Base-by-base conservation (phyloP, 2,888 invertebrate species). In the Antheraea yamamai region DNA sequence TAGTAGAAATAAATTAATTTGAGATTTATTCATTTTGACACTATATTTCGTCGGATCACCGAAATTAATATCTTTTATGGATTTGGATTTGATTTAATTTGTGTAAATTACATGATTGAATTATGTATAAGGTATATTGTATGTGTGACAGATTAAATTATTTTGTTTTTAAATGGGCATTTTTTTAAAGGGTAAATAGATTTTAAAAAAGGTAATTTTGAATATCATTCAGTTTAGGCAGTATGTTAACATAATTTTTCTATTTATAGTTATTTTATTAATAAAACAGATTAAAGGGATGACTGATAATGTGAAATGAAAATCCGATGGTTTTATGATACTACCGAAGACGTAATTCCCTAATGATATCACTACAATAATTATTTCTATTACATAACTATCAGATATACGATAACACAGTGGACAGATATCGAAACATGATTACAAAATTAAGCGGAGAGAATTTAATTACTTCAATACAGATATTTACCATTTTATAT, bases 341-440 rank as follows among this genome's bases (percentile, higher is more conserved):
- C 87, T 90, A 90, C 80, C 82, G 84, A 89, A 83, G 88, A 73
- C 70, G 73, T 75, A 75, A 86, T 86, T 82, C 80, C 79, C 89
- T 92, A 91, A 91, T 89, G 91, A 92, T 92, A 91, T 91, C 87
- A 91, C 87, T 89, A 90, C 88, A 89, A 85, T 84, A 82, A 86
- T 80, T 79, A 83, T 86, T 85, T 85, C 83, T 74, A 77, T 81
- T 81, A 84, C 80, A 82, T 78, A 84, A 83, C 84, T 87, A 84
- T 26, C 79, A 83, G 81, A 82, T 82, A 81, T 79, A 82, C 85
- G 88, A 88, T 88, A 88, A 87, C 85, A 89, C 86, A 91, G 88
- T 93, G 93, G 94, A 94, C 93, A 94, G 93, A 93, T 88, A 89
- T 88, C 87, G 84, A 88, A 87, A 90, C 86, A 89, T 90, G 90